Conservation (phyloP, 2,797 vertebrate species). For the Rousettus madagascariensis region DNA sequence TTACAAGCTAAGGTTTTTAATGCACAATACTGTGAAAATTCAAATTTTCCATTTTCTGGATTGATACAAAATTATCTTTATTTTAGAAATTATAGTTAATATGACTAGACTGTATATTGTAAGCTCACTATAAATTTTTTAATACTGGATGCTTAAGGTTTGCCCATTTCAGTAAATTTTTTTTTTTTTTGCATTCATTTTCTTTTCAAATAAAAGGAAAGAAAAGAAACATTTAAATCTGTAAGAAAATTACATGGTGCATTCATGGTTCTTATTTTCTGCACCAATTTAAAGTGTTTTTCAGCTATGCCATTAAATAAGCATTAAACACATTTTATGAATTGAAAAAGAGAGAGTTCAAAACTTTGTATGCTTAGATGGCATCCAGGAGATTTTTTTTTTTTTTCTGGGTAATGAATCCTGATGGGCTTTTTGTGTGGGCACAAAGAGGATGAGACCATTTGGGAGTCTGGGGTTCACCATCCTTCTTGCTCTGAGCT, state of each 20-base stretch:
- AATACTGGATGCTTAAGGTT: conserved; percentile 35
- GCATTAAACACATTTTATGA: conserved; percentile 31
- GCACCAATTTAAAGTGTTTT: conserved; percentile 47
- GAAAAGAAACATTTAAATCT: conserved; percentile 55
- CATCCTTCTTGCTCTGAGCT: neutral
- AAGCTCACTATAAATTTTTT: conserved; percentile 39
- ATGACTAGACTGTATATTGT: neutral
- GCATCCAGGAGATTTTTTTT: neutral
- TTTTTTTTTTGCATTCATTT: conserved; percentile 36
- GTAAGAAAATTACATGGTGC: conserved; percentile 64
- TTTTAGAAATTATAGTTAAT: conserved; percentile 54
- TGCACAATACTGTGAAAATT: neutral
- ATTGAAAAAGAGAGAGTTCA: neutral
- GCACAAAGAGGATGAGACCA: neutral
- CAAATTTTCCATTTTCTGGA: conserved; percentile 22
- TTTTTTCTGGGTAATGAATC: neutral
- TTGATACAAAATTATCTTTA: conserved; percentile 27
- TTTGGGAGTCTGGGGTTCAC: neutral
- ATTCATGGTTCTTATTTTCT: conserved; percentile 36
- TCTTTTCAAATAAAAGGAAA: conserved; percentile 57
- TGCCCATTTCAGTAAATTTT: conserved; percentile 30
- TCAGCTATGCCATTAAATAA: conserved; percentile 47
- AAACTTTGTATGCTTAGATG: neutral
- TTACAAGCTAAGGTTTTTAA: conserved; percentile 33
- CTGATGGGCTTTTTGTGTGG: neutral